These are phyloP conservation scores for Eulemur albifrons DNA, from an alignment of 2,797 vertebrate species.

Conservation along the genomic window DNA sequence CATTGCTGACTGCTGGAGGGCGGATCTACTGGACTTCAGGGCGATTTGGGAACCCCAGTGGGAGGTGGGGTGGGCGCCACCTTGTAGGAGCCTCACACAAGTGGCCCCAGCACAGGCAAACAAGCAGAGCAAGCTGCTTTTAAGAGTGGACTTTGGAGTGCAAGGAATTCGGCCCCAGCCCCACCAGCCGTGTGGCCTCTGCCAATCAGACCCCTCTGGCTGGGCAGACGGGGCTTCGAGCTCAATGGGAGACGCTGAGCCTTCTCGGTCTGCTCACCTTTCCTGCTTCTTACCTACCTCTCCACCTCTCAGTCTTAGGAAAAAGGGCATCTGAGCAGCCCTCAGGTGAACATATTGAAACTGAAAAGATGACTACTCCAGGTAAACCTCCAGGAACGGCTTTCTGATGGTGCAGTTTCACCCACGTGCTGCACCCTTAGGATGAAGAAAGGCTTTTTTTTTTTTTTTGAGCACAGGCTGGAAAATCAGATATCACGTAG, in stretches of 20 bases:
- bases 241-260: background rate
- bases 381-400: background rate
- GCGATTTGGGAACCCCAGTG: background rate
- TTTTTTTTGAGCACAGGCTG: background rate
- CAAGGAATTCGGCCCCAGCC: background rate
- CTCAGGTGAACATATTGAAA: background rate
- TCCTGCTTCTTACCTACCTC: background rate
- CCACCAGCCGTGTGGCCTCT: background rate
- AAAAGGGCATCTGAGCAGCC: background rate
- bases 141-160: background rate
- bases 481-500: background rate
- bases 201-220: fast-evolving
- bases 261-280: too few relatives aligned
- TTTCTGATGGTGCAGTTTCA: background rate
- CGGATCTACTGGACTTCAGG: background rate
- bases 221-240: background rate
- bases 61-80: background rate
- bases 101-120: background rate
- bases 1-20: background rate
- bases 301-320: background rate
- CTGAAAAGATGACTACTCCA: background rate
- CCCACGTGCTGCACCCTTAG: background rate
- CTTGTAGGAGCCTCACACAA: background rate
- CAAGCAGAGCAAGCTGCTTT: background rate
- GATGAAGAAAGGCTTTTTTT: background rate